These are phyloP conservation scores for Noctilio leporinus DNA, from an alignment of 2,113 vertebrate species.

Conservation along the genomic window DNA sequence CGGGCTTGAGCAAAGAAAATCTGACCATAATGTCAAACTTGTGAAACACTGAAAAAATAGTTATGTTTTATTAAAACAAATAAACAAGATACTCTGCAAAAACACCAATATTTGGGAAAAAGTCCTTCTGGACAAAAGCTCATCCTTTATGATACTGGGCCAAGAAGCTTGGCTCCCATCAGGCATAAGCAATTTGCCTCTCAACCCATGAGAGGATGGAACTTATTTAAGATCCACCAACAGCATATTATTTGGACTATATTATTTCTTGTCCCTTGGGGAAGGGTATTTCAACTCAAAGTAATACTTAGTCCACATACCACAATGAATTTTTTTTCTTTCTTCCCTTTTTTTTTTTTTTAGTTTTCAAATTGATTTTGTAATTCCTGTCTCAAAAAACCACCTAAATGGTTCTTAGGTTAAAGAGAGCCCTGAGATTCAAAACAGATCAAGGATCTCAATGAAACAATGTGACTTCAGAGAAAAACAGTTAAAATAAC, in stretches of 20 bases:
- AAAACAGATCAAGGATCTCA: not conserved
- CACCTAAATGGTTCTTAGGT: not conserved
- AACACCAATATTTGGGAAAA: slow-evolving; percentile 21
- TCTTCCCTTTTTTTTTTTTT: slow-evolving; percentile 23
- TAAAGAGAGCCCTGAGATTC: slow-evolving; percentile 36
- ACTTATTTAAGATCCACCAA: slow-evolving; percentile 48
- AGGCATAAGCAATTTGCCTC: not conserved
- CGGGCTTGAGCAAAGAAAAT: not conserved
- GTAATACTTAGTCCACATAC: slow-evolving; percentile 41
- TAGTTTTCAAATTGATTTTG: slow-evolving; percentile 51
- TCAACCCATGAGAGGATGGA: not conserved
- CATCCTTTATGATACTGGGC: not conserved
- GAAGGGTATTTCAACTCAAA: slow-evolving; percentile 30
- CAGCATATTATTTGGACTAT: not conserved
- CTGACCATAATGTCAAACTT: not conserved
- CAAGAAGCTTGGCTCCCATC: not conserved
- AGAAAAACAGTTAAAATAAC: slow-evolving; percentile 34
- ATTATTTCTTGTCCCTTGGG: slow-evolving; percentile 10
- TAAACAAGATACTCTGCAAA: not conserved
- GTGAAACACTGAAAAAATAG: slow-evolving; percentile 16
- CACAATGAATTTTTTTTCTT: not conserved
- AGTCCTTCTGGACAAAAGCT: not conserved
- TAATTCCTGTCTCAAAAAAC: not conserved
- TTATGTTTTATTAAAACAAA: not conserved
- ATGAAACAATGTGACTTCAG: not conserved